Evolutionary conservation across 2,113 vertebrate species (phyloP).

Genomic region (Chaetodon trifascialis): DNA sequence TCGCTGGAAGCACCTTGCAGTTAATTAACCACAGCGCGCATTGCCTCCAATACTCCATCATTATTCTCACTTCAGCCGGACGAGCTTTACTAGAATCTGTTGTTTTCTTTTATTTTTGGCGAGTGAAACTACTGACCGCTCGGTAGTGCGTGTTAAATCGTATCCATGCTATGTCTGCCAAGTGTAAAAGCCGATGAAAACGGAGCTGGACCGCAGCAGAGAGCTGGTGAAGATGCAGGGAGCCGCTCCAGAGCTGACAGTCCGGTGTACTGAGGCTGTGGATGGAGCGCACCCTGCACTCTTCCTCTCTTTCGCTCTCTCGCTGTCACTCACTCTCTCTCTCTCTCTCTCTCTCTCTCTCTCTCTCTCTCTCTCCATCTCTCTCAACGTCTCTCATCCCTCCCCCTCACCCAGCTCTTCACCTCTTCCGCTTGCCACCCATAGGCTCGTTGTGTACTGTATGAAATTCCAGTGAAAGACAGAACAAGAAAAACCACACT

Average conservation of each 20-base stretch:
- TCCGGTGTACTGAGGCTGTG: constrained; percentile 63
- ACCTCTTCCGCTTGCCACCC: constrained; percentile 71
- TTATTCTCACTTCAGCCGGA: constrained; percentile 38
- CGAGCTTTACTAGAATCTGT: not conserved
- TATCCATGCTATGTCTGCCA: constrained; percentile 47
- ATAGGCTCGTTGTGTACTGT: constrained; percentile 26
- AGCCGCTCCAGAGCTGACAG: constrained; percentile 63
- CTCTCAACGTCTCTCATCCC: constrained; percentile 58
- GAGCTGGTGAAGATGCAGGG: constrained; percentile 20
- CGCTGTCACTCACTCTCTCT: constrained; percentile 22
- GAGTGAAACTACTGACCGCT: constrained; percentile 26
- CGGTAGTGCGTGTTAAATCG: constrained; percentile 28
- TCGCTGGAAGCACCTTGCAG: constrained; percentile 94
- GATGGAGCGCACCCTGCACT: constrained; percentile 64
- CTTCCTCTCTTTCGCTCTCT: constrained; percentile 29
- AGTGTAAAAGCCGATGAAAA: not conserved
- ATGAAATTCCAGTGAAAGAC: not conserved
- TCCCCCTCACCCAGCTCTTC: constrained; percentile 65
- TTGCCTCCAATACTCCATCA: constrained; percentile 96
- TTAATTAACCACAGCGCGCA: constrained; percentile 95
- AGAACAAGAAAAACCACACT: not conserved
- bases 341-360: constrained; percentile 32
- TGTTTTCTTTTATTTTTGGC: not conserved
- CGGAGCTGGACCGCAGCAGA: constrained; percentile 3
- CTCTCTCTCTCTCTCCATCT: constrained; percentile 43